These are phyloP conservation scores for Procavia capensis DNA, from an alignment of 2,113 vertebrate species.

Conservation along the genomic window DNA sequence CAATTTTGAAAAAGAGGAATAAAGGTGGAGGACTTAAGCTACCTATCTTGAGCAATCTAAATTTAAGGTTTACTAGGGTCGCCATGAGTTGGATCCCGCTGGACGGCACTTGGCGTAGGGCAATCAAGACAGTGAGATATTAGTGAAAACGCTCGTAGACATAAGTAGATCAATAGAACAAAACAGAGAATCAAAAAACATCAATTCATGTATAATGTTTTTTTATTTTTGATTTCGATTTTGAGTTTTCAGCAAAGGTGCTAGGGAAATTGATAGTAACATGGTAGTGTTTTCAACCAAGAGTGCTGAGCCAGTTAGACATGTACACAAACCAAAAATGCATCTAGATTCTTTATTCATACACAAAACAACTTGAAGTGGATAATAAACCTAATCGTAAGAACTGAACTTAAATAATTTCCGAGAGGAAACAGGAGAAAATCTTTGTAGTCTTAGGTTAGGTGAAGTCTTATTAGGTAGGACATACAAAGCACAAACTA, in stretches of 20 bases:
- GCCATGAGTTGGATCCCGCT: too few species aligned
- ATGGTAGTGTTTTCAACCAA: neutral
- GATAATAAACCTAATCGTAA: too few species aligned
- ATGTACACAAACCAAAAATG: neutral
- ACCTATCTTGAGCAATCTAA: neutral
- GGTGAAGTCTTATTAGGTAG: neutral
- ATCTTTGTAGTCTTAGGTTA: neutral
- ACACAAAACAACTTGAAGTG: neutral
- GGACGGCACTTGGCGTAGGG: too few species aligned
- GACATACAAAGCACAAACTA: neutral
- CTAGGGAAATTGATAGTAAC: neutral
- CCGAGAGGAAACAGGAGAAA: neutral
- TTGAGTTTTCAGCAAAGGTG: too few species aligned
- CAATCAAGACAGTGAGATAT: neutral
- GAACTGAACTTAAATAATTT: too few species aligned
- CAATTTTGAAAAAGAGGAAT: neutral
- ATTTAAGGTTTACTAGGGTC: neutral
- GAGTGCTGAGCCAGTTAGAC: neutral
- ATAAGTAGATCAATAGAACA: neutral
- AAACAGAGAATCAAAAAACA: slow-evolving; percentile 11
- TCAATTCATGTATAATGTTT: neutral
- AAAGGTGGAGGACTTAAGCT: neutral
- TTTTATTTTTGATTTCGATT: too few species aligned
- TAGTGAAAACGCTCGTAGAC: slow-evolving; percentile 24
- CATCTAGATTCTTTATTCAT: neutral